Percentiles rank a stretch among this genome's conserved stretches.
These are phyloP conservation scores for Tautogolabrus adspersus DNA, from an alignment of 2,113 vertebrate genomes.

Conservation along the genomic window DNA sequence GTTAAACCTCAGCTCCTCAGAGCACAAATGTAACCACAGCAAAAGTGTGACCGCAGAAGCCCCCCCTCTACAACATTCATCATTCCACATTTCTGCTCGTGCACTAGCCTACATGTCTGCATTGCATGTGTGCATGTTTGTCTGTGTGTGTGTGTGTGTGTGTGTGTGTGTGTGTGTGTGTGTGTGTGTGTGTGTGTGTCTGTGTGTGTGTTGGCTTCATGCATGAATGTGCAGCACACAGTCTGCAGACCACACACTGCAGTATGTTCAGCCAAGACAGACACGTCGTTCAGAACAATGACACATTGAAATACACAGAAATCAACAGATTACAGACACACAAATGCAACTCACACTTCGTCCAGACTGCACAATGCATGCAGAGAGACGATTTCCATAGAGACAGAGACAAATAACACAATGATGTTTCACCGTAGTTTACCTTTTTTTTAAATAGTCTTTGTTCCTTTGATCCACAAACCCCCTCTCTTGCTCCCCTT, in stretches of 20 bases:
- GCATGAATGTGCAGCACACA: constrained; percentile 73
- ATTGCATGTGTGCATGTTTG: constrained; percentile 16
- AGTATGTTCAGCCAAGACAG: constrained; percentile 57
- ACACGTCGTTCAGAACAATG: constrained; percentile 34
- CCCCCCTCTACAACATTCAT: constrained; percentile 41
- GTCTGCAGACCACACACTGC: constrained; percentile 73
- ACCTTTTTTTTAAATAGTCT: constrained; percentile 42
- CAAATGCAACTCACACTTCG: constrained; percentile 11
- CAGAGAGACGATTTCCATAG: constrained; percentile 35
- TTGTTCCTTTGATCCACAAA: constrained; percentile 57
- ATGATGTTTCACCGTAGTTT: constrained; percentile 41
- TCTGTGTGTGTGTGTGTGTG: constrained; percentile 5
- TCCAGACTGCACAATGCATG: constrained; percentile 22
- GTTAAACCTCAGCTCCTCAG: constrained; percentile 23
- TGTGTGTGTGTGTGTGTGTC: constrained; percentile 17
- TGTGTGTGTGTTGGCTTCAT: constrained; percentile 45
- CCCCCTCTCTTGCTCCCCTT: constrained; percentile 68
- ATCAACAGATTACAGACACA: constrained; percentile 11
- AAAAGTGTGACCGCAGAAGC: constrained; percentile 47
- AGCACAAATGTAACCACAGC: constrained; percentile 43
- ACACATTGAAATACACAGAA: constrained; percentile 18
- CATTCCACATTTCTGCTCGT: constrained; percentile 48
- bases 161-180: constrained; percentile 31
- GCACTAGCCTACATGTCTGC: constrained; percentile 45
- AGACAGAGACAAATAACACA: constrained; percentile 33